Evolutionary conservation across 1,140 invertebrate species (phyloP).

Genomic region (Diorhabda carinulata): DNA sequence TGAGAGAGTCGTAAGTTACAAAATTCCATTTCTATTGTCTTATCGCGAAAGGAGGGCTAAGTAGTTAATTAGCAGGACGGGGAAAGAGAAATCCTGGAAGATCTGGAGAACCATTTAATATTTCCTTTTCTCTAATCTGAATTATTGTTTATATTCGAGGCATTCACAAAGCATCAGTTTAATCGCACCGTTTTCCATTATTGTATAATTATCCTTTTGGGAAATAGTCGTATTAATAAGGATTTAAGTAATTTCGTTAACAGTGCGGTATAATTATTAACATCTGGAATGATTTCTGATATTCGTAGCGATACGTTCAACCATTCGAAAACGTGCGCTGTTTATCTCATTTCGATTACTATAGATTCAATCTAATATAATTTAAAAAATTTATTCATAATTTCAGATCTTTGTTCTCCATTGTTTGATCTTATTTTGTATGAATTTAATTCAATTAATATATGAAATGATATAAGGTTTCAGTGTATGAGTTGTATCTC

Average conservation of each 20-base stretch:
- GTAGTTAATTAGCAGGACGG: constrained; percentile 30
- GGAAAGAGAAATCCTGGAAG: constrained; percentile 16
- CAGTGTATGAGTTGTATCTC: no score
- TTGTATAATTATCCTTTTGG: constrained; percentile 8
- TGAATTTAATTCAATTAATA: no score
- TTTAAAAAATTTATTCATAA: no score
- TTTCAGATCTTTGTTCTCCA: no score
- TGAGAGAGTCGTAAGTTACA: constrained; percentile 28
- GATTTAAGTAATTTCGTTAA: constrained; percentile 5
- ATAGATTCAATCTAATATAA: no score
- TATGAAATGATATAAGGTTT: no score
- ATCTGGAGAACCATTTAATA: constrained; percentile 9
- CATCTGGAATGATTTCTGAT: constrained; percentile 2
- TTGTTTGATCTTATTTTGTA: no score
- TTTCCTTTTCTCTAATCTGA: constrained; percentile 5
- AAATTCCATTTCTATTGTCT: constrained; percentile 31
- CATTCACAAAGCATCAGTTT: constrained; percentile 6
- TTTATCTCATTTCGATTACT: background rate
- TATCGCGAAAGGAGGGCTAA: constrained; percentile 27
- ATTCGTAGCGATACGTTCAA: background rate
- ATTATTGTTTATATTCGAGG: constrained; percentile 16
- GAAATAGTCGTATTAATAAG: constrained; percentile 5
- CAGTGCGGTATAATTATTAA: constrained; percentile 1
- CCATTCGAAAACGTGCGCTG: background rate
- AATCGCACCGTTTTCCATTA: constrained; percentile 8